Conservation (phyloP, 2,113 vertebrate genomes). For the Osmerus eperlanus region DNA sequence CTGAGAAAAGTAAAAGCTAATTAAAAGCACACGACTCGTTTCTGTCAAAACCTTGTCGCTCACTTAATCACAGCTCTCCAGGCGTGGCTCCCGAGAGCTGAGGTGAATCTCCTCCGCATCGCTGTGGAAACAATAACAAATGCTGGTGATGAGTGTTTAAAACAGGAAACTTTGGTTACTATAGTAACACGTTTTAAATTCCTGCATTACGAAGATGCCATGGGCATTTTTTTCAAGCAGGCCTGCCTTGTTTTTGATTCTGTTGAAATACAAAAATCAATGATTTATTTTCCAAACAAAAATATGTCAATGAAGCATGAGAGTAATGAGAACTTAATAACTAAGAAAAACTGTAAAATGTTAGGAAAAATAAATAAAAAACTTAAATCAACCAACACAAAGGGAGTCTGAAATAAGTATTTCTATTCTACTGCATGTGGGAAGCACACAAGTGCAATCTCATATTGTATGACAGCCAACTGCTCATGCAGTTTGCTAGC, state of each 20-base stretch:
- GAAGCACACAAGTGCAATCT: background rate
- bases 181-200: background rate
- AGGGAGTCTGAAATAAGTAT: background rate
- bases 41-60: conserved; percentile 27
- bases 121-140: conserved; percentile 42
- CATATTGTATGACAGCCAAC: conserved; percentile 10
- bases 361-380: conserved; percentile 14
- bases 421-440: conserved; percentile 6
- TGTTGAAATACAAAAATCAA: too few relatives aligned
- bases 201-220: background rate
- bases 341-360: background rate
- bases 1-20: conserved; percentile 40
- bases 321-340: background rate
- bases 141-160: conserved; percentile 8
- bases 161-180: background rate
- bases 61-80: conserved; percentile 26
- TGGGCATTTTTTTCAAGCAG: background rate
- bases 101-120: conserved; percentile 34
- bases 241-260: too few relatives aligned
- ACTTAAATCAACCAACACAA: background rate
- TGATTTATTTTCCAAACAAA: background rate
- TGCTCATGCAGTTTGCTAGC: background rate
- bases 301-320: background rate
- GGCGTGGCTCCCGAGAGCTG: conserved; percentile 23
- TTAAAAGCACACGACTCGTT: conserved; percentile 16